These are phyloP conservation scores for Gymnoscelis rufifasciata DNA, from an alignment of 2,888 invertebrate species.

Conservation along the genomic window DNA sequence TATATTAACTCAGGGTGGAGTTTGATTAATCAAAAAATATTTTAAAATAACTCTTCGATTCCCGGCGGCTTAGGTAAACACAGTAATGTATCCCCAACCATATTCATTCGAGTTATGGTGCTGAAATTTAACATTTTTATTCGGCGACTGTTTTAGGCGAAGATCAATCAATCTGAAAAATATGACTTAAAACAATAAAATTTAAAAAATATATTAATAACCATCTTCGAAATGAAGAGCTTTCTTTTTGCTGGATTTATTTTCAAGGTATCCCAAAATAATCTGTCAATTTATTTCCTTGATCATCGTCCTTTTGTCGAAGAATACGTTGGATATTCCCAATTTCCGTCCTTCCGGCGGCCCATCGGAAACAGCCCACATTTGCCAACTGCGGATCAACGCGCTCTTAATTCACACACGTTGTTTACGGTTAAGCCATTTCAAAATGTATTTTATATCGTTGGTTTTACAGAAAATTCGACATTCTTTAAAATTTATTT, in stretches of 20 bases:
- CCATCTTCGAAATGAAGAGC: background rate
- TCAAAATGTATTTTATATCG: no score
- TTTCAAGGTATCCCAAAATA: constrained; percentile 6
- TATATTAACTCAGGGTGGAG: constrained; percentile 10
- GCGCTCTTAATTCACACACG: constrained; percentile 31
- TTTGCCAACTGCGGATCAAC: constrained; percentile 58
- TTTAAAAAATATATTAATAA: no score
- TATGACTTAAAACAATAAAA: no score
- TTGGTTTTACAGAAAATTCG: no score
- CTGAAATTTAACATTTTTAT: no score
- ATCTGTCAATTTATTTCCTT: constrained; percentile 28
- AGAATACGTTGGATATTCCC: constrained; percentile 46
- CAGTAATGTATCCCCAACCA: no score
- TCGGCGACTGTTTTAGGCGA: no score
- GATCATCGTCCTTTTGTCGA: constrained; percentile 37
- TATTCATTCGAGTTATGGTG: no score
- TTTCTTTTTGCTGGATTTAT: background rate
- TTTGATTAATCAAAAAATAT: constrained; percentile 4
- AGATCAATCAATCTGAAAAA: no score
- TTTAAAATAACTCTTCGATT: background rate
- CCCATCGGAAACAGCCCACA: constrained; percentile 55
- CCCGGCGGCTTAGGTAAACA: no score
- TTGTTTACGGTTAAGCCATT: background rate
- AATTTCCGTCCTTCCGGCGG: constrained; percentile 61
- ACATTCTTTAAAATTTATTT: no score